A percentile compares a stretch with the other conserved stretches of the same genome.
Evolutionary conservation across 1,140 invertebrate species (phyloP).

Genomic region (Drosophila nikananu): DNA sequence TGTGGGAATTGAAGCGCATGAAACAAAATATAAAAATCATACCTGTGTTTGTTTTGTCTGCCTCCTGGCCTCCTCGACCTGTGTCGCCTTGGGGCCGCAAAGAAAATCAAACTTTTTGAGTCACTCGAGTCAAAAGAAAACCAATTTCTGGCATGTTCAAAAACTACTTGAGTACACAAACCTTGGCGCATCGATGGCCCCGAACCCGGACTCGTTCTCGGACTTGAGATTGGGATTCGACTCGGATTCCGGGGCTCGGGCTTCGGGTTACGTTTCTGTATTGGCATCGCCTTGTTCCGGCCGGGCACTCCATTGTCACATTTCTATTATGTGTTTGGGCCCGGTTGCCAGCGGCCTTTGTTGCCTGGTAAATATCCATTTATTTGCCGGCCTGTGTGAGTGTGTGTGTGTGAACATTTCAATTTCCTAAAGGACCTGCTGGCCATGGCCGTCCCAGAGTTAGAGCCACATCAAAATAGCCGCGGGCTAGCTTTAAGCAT

Average conservation of each 20-base stretch:
- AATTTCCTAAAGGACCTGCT: conserved; percentile 68
- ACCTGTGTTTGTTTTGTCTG: conserved; percentile 33
- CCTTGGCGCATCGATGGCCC: conserved; percentile 51
- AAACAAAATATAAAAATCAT: conserved; percentile 35
- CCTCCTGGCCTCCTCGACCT: conserved; percentile 2
- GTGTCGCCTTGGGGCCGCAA: conserved; percentile 33
- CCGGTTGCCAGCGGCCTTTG: conserved; percentile 44
- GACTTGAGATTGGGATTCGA: conserved; percentile 3
- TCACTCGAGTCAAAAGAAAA: conserved; percentile 64
- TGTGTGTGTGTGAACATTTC: conserved; percentile 68
- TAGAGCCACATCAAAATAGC: conserved; percentile 60
- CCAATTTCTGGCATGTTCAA: conserved; percentile 67
- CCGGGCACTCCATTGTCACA: conserved; percentile 62
- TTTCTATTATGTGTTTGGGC: conserved; percentile 64
- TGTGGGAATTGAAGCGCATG: conserved; percentile 44
- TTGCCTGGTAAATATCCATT: conserved; percentile 72
- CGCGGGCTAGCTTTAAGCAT: conserved; percentile 63
- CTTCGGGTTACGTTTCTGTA: conserved; percentile 30
- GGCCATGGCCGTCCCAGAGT: conserved; percentile 41
- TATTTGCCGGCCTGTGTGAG: conserved; percentile 57
- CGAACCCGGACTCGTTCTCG: not conserved
- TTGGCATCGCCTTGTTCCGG: conserved; percentile 20
- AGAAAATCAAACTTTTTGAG: conserved; percentile 47
- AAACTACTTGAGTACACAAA: conserved; percentile 58
- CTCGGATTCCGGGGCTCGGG: conserved; percentile 10